Conservation (phyloP, 2,797 vertebrate genomes). For the Cheirogaleus major region DNA sequence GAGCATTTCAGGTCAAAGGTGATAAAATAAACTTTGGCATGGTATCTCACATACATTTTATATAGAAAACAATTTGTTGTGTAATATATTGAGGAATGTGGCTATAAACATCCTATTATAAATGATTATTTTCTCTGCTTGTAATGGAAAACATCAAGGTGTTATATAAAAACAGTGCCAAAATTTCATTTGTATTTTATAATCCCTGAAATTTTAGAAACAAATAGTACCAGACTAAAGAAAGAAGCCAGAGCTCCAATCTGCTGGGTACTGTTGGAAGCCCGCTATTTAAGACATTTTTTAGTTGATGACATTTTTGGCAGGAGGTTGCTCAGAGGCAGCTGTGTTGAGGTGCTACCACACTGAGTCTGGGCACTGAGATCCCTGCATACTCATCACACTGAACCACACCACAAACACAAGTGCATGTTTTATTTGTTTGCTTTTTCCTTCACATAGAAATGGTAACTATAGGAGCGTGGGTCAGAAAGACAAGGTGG, state of each 20-base stretch:
- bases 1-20: neutral
- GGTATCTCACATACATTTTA: neutral
- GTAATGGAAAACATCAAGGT: neutral
- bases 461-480: neutral
- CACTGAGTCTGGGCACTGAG: neutral
- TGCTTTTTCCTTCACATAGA: neutral
- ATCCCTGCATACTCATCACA: neutral
- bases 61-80: neutral
- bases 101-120: neutral
- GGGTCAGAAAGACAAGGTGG: neutral
- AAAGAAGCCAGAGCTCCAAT: neutral
- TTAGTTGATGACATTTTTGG: neutral
- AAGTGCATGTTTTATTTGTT: neutral
- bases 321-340: no score
- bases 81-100: neutral
- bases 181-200: neutral
- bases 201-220: neutral
- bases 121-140: neutral
- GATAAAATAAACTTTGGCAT: neutral
- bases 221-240: neutral
- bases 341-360: no score
- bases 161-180: neutral
- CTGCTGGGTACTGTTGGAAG: neutral
- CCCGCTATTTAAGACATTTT: rapidly evolving
- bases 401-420: neutral